phyloP scores from a whole-genome alignment of 2,888 invertebrate genomes.

The Drosophila subsilvestris region DNA sequence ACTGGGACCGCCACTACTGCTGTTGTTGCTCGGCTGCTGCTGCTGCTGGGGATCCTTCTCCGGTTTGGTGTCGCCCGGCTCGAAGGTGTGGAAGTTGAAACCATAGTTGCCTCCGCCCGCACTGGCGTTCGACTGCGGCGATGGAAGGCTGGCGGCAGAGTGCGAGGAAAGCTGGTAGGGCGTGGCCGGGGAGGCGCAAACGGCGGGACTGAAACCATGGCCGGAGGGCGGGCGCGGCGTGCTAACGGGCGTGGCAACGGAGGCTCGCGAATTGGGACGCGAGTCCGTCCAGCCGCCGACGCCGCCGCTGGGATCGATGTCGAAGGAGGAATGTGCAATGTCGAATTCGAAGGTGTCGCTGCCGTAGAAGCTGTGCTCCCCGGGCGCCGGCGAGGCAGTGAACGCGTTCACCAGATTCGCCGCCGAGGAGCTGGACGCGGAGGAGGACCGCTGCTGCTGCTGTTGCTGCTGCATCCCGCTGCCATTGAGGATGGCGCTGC shows the following conservation, averaged over 20 bases:
- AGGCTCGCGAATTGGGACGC: conserved; percentile 88
- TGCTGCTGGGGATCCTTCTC: conserved; percentile 73
- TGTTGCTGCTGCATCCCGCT: conserved; percentile 67
- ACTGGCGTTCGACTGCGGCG: conserved; percentile 84
- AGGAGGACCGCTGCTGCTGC: conserved; percentile 52
- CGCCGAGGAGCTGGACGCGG: conserved; percentile 61
- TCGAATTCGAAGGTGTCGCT: conserved; percentile 88
- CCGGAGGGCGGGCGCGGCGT: conserved; percentile 87
- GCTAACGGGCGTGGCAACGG: conserved; percentile 86
- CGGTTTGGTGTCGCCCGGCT: conserved; percentile 70
- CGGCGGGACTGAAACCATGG: conserved; percentile 85
- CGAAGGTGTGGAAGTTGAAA: conserved; percentile 78
- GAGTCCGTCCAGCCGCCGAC: conserved; percentile 82
- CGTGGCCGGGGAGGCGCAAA: conserved; percentile 85
- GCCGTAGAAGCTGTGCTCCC: conserved; percentile 85
- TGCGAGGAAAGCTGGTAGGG: conserved; percentile 84
- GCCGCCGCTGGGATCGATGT: conserved; percentile 82
- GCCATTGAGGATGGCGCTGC: conserved; percentile 89
- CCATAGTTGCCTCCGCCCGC: conserved; percentile 72
- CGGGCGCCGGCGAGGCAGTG: conserved; percentile 84
- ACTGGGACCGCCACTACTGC: conserved; percentile 53
- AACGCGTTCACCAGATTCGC: conserved; percentile 82
- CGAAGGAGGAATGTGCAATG: conserved; percentile 88
- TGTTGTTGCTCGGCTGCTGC: conserved; percentile 63
- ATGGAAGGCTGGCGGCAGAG: conserved; percentile 84